These are phyloP conservation scores for Protonemura montana DNA, from an alignment of 2,888 invertebrate species.

Conservation along the genomic window DNA sequence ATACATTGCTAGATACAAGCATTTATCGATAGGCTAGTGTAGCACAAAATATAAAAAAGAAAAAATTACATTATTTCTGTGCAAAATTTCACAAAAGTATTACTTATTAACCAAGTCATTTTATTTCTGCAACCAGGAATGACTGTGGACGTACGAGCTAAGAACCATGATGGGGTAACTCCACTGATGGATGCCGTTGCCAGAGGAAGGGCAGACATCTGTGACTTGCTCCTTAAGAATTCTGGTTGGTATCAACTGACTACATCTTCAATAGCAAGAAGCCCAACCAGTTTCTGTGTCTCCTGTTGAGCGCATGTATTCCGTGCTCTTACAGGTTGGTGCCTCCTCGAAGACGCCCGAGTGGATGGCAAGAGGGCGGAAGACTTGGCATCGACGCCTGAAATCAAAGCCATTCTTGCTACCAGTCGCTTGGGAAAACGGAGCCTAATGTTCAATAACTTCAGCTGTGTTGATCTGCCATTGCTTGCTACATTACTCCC, in stretches of 20 bases:
- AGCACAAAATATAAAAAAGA: too few relatives aligned
- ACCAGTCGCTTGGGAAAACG: not conserved
- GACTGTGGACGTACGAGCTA: slow-evolving; percentile 7
- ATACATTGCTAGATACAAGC: too few relatives aligned
- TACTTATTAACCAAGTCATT: too few relatives aligned
- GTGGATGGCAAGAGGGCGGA: not conserved
- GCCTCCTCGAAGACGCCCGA: slow-evolving; percentile 26
- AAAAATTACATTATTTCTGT: too few relatives aligned
- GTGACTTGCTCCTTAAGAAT: not conserved
- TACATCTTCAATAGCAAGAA: too few relatives aligned
- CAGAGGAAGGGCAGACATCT: not conserved
- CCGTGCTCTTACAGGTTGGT: not conserved
- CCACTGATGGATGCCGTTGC: slow-evolving; percentile 22
- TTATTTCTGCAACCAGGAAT: not conserved
- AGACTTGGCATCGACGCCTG: not conserved
- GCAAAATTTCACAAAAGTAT: not conserved
- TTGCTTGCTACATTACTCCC: not conserved
- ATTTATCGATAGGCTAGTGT: too few relatives aligned
- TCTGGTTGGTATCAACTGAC: not conserved
- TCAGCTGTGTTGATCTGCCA: not conserved
- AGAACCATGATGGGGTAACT: not conserved
- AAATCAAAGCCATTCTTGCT: not conserved
- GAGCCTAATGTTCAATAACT: not conserved
- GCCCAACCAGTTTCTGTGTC: too few relatives aligned
- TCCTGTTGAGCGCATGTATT: too few relatives aligned